Evolutionary conservation across 1,140 invertebrate genomes (phyloP).

Genomic region (Heliothis virescens): DNA sequence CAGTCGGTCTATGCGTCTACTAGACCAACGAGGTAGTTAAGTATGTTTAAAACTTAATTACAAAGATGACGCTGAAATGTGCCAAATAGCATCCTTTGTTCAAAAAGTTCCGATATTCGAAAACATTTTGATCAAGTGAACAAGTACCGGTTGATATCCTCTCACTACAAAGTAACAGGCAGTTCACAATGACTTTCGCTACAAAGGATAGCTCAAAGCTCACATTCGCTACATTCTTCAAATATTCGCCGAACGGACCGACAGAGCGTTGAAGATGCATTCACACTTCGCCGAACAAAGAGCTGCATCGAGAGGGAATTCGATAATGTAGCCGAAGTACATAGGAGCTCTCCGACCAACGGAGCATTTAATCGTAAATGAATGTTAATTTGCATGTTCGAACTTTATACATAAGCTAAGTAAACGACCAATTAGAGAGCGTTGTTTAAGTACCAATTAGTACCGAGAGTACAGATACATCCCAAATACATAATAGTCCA

Average conservation of each 20-base stretch:
- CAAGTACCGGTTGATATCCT: background rate
- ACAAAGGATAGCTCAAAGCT: conserved; percentile 14
- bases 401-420: background rate
- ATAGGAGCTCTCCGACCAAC: background rate
- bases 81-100: background rate
- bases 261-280: conserved; percentile 9
- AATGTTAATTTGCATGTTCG: background rate
- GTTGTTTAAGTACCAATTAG: background rate
- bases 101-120: background rate
- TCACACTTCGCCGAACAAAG: conserved; percentile 28
- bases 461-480: background rate
- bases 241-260: conserved; percentile 13
- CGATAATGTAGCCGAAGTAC: conserved; percentile 14
- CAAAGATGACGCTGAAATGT: too few species aligned
- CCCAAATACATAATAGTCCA: conserved; percentile 8
- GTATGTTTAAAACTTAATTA: too few species aligned
- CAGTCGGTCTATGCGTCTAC: too few species aligned
- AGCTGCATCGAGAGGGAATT: conserved; percentile 10
- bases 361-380: background rate
- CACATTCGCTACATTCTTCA: conserved; percentile 18
- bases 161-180: background rate
- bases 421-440: background rate
- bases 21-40: too few species aligned
- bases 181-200: background rate
- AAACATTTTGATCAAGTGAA: too few species aligned